Evolutionary conservation across 1,140 invertebrate species (phyloP), one percentile per base, ranked within the genome.

Genomic region (Saccostrea echinata): DNA sequence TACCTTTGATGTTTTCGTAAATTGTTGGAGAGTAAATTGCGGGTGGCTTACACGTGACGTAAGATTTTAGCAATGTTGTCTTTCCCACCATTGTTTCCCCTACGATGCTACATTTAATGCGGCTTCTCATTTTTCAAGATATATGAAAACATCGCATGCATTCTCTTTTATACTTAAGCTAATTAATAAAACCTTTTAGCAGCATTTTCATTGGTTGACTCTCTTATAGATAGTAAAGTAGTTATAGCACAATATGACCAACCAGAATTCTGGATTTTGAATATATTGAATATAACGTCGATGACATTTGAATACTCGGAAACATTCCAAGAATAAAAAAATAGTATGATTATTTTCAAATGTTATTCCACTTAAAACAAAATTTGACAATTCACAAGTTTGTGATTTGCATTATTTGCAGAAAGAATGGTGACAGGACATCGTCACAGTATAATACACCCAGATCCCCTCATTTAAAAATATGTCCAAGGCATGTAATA

Each of bases 71-170:
- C 76, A 94, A 84, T 76, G 91, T 91, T 16, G 93, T 93, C 86
- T 94, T 94, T 96, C 98, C 98, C 51, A 99, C 98, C 64, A 98
- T 98, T 93, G 98, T 98, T 95, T 99, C 98, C 35, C 95, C 95
- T 24, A 98, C 98, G 51, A 99, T 98, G 83, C 99, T 98, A 96
- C 98, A 99, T 95, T 99, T 99, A 18, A 93, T 76, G 16, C 68
- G 27, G 16, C 68, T 30, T 18, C 30, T 76, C 68, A 76, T 76
- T 3, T 76, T 76, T n/a, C 16, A 18, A n/a, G 55, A 21, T 61
- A 61, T 21, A 21, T 61, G 55, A 57, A 61, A 18, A 61, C 21
- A 61, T 61, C 18, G 18, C 55, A 61, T 3, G 16, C 27, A 12
- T 76, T 30, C 27, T 13, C 13, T 76, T 76, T 35, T 76, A 76